These are phyloP conservation scores for Drosophila santomea DNA, from an alignment of 1,140 invertebrate genomes.

Conservation along the genomic window DNA sequence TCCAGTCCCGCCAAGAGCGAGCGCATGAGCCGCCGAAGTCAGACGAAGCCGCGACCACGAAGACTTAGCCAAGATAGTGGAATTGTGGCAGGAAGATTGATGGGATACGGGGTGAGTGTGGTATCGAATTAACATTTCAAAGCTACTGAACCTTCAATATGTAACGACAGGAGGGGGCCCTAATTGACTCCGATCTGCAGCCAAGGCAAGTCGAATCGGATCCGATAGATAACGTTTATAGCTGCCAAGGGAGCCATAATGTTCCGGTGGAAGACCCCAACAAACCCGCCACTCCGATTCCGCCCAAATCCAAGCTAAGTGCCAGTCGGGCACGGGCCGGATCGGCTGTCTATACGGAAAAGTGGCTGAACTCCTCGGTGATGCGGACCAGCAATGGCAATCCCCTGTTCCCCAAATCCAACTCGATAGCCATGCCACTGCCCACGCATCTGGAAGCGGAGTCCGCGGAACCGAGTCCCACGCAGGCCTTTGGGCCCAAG, in stretches of 20 bases:
- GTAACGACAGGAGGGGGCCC: constrained; percentile 40
- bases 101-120: constrained; percentile 66
- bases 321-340: constrained; percentile 2
- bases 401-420: constrained; percentile 54
- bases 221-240: constrained; percentile 25
- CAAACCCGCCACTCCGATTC: constrained; percentile 45
- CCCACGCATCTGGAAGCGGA: constrained; percentile 79
- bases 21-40: constrained; percentile 54
- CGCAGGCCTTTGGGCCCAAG: constrained; percentile 74
- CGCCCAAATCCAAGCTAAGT: constrained; percentile 20
- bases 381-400: constrained; percentile 48
- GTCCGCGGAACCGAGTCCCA: constrained; percentile 79
- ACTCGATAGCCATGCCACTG: constrained; percentile 59
- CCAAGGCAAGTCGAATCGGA: constrained; percentile 5
- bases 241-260: constrained; percentile 12
- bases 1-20: constrained; percentile 82
- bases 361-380: constrained; percentile 74
- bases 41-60: constrained; percentile 52
- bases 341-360: constrained; percentile 67
- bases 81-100: constrained; percentile 74
- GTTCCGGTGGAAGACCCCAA: neutral
- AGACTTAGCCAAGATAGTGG: constrained; percentile 80
- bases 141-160: neutral
- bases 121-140: too few species aligned
- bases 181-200: constrained; percentile 46